These are phyloP conservation scores for Rhopalosiphum nymphaeae DNA, from an alignment of 2,888 invertebrate species.

Conservation along the genomic window DNA sequence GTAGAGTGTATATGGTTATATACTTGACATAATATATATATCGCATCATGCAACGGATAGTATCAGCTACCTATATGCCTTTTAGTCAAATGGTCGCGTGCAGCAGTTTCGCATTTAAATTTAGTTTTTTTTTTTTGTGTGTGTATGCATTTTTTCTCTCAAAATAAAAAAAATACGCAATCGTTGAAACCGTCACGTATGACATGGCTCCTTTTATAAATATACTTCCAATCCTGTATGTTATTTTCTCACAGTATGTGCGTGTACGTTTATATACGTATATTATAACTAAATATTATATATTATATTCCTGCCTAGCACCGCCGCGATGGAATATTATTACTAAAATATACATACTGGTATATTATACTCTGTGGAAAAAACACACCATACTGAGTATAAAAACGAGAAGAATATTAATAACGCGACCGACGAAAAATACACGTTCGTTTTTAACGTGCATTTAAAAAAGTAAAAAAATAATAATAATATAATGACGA, in stretches of 20 bases:
- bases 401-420: conserved; percentile 10
- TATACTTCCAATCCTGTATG: not conserved
- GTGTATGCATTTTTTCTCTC: not conserved
- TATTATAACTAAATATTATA: not conserved
- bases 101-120: not conserved
- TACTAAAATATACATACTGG: not conserved
- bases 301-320: not conserved
- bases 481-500: not conserved
- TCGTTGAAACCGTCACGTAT: not conserved
- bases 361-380: not conserved
- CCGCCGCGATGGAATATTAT: not conserved
- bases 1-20: not conserved
- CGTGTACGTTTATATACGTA: not conserved
- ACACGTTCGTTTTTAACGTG: not conserved
- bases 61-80: not conserved
- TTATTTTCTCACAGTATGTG: not conserved
- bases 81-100: not conserved
- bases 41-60: no score
- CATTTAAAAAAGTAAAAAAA: not conserved
- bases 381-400: not conserved
- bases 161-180: not conserved
- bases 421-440: not conserved
- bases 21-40: not conserved
- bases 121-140: not conserved
- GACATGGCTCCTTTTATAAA: not conserved